phyloP scores from a whole-genome alignment of 2,113 vertebrate species.

The Oreotrochilus melanogaster region DNA sequence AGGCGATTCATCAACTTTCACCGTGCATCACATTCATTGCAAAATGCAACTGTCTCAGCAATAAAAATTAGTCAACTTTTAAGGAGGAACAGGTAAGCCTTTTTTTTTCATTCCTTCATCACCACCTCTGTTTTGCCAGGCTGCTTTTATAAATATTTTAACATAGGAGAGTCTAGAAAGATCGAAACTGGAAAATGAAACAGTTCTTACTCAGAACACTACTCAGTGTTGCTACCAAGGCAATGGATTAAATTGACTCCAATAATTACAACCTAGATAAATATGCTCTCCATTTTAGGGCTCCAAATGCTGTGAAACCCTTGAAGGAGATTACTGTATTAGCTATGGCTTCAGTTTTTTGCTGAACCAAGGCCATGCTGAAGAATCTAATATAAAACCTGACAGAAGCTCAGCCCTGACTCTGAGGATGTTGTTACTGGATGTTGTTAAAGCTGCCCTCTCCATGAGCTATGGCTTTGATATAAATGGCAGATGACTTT shows the following conservation, averaged over 20 bases:
- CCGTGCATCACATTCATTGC: not conserved
- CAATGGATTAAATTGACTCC: not conserved
- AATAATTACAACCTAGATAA: not conserved
- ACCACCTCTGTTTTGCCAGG: not conserved
- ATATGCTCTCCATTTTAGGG: not conserved
- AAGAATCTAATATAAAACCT: not conserved
- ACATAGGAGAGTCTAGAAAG: not conserved
- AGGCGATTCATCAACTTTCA: not conserved
- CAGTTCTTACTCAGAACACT: not conserved
- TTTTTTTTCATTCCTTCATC: not conserved
- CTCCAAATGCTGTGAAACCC: not conserved
- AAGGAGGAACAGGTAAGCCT: not conserved
- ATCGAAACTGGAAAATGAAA: not conserved
- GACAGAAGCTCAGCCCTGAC: not conserved
- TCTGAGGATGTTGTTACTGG: not conserved
- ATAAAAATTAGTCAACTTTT: not conserved
- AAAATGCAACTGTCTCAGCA: not conserved
- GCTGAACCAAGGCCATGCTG: not conserved
- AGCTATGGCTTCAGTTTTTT: not conserved
- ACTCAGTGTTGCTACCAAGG: not conserved
- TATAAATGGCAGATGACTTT: constrained; percentile 17
- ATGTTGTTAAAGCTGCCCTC: not conserved
- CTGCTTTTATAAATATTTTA: not conserved
- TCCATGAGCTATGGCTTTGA: not conserved
- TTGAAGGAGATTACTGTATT: not conserved